Percentiles rank a stretch among this genome's conserved stretches.
Conservation (phyloP, 1,140 invertebrate genomes). For the Linepithema humile region DNA sequence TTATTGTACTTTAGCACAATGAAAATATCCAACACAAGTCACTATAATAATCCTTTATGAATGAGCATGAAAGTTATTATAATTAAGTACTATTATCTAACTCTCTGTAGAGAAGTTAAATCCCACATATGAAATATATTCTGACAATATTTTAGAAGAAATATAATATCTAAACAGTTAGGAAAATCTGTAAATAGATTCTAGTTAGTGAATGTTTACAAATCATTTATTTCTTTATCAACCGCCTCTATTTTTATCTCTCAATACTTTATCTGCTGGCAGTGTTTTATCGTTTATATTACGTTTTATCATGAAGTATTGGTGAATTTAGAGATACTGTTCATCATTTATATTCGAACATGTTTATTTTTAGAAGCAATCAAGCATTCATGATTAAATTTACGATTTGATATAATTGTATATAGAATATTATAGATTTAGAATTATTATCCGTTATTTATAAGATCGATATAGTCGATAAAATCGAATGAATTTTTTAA, state of each 20-base stretch:
- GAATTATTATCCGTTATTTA: not conserved
- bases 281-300: not conserved
- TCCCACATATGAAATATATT: not conserved
- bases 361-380: not conserved
- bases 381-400: not conserved
- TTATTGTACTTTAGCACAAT: too few species aligned
- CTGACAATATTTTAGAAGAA: not conserved
- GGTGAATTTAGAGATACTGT: not conserved
- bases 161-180: slow-evolving; percentile 6
- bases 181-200: slow-evolving; percentile 21
- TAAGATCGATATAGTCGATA: not conserved
- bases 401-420: not conserved
- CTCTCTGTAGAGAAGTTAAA: not conserved
- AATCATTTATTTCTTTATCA: not conserved
- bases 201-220: slow-evolving; percentile 12
- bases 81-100: too few species aligned
- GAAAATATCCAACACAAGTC: too few species aligned
- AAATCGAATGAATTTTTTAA: not conserved
- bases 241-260: not conserved
- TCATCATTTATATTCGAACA: not conserved
- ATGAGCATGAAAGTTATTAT: not conserved
- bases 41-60: not conserved
- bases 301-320: not conserved
- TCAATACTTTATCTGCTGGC: not conserved
- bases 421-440: slow-evolving; percentile 13